Evolutionary conservation across 2,888 invertebrate genomes (phyloP), one percentile per base, ranked within the genome.

Genomic region (Cabera pusaria): DNA sequence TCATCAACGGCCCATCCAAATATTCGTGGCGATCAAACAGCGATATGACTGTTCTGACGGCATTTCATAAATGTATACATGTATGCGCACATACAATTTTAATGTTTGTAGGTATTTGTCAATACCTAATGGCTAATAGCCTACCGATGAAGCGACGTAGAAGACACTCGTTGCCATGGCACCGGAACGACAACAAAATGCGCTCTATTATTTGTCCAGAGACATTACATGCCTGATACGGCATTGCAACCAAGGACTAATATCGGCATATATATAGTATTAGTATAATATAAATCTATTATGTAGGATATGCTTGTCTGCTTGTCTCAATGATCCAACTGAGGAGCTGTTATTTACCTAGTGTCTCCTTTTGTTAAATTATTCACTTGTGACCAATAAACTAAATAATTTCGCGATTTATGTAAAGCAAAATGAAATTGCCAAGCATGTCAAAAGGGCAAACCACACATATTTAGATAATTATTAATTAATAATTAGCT

Each of bases 71-170:
- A 57, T 49, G 47, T n/a, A n/a, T 56, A 49, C 61, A 51, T 58
- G 32, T 52, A 36, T 46, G 46, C 22, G 48, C 47, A 58, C 52
- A 54, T 47, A 48, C 60, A 48, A 41, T 55, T 59, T 63, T 59
- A 49, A 59, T 60, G 59, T 63, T 59, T 60, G 60, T 69, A 56
- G 65, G 56, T 77, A 76, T 80, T 74, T 78, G 85, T 86, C 85
- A 81, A 83, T 79, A 78, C 70, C 77, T 83, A 78, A 79, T 76
- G 73, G 72, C 72, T 79, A 79, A 82, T 84, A 75, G 75, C 59
- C 57, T 44, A 59, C 56, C 75, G 74, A 73, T 74, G 76, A 76
- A 58, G 64, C 72, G 64, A 65, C 67, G 67, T 72, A 64, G 68
- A 84, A 86, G 85, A 86, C 83, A 79, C 76, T 69, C 69, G 80